A percentile compares a stretch with the other conserved stretches of the same genome.
Evolutionary conservation across 1,140 invertebrate species (phyloP).

Genomic region (Plodia interpunctella): DNA sequence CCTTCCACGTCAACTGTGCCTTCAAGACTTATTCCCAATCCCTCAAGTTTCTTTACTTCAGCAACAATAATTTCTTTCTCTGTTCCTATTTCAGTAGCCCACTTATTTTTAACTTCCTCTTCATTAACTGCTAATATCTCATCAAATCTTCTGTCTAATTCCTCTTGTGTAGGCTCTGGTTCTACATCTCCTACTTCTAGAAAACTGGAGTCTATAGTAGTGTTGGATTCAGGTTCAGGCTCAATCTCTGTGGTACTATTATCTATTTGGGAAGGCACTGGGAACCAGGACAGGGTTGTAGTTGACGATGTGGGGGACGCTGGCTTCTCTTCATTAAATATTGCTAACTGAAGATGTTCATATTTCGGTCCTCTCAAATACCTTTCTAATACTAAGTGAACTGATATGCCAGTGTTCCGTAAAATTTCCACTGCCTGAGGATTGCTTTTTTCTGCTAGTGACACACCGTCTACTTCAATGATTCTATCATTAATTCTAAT

Average conservation of each 20-base stretch:
- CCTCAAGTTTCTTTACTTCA: constrained; percentile 89
- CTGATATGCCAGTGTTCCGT: constrained; percentile 88
- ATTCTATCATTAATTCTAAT: constrained; percentile 96
- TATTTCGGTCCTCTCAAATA: constrained; percentile 92
- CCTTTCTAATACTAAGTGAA: constrained; percentile 88
- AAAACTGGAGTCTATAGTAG: constrained; percentile 80
- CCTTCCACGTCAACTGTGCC: constrained; percentile 94
- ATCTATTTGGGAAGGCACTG: constrained; percentile 78
- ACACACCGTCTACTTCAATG: constrained; percentile 89
- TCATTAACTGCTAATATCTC: constrained; percentile 75
- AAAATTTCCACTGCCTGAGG: constrained; percentile 93
- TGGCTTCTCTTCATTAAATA: constrained; percentile 83
- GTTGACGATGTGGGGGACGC: constrained; percentile 84
- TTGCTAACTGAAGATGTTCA: constrained; percentile 91
- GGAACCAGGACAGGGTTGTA: constrained; percentile 85
- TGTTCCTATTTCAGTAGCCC: constrained; percentile 84
- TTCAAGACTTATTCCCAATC: constrained; percentile 94
- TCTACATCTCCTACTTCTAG: constrained; percentile 69
- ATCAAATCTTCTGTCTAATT: constrained; percentile 77
- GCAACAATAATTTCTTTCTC: constrained; percentile 87
- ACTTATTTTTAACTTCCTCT: constrained; percentile 80
- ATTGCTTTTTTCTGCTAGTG: constrained; percentile 90
- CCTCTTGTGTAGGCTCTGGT: constrained; percentile 76
- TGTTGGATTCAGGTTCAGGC: constrained; percentile 80
- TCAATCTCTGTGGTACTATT: constrained; percentile 80